phyloP scores from a whole-genome alignment of 2,888 invertebrate species.

The Perizoma flavofasciatum region DNA sequence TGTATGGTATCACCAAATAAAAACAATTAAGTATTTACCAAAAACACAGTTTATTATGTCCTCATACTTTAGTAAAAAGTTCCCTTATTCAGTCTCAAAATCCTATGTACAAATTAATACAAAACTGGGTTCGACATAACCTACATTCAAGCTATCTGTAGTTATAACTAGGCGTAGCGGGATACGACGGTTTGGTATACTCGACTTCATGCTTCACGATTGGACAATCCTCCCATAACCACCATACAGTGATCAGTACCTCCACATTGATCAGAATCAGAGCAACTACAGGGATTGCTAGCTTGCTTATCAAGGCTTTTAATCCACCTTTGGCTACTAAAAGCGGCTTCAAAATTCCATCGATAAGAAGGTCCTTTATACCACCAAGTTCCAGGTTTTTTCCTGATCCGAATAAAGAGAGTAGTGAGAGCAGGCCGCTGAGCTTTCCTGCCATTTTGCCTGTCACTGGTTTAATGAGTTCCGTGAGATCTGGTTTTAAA shows the following conservation, averaged over 20 bases:
- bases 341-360: constrained; percentile 69
- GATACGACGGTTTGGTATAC: constrained; percentile 44
- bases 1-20: neutral
- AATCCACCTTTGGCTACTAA: constrained; percentile 65
- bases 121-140: constrained; percentile 48
- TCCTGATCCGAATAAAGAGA: constrained; percentile 60
- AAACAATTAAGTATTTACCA: neutral
- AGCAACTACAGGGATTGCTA: constrained; percentile 70
- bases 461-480: constrained; percentile 59
- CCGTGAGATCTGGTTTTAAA: constrained; percentile 50
- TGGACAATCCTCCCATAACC: constrained; percentile 79
- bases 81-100: constrained; percentile 37
- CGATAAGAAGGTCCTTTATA: constrained; percentile 64
- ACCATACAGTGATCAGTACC: constrained; percentile 73
- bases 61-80: constrained; percentile 23
- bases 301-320: constrained; percentile 68
- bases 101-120: constrained; percentile 30
- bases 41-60: constrained; percentile 15
- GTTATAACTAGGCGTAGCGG: constrained; percentile 50
- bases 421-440: constrained; percentile 62
- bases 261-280: constrained; percentile 72
- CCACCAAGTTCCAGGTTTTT: constrained; percentile 59
- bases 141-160: constrained; percentile 43
- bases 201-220: constrained; percentile 35
- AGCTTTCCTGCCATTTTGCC: constrained; percentile 62